Percentiles rank a stretch among this genome's conserved stretches.
These are phyloP conservation scores for Mylabris sibirica DNA, from an alignment of 2,888 invertebrate genomes.

Conservation along the genomic window DNA sequence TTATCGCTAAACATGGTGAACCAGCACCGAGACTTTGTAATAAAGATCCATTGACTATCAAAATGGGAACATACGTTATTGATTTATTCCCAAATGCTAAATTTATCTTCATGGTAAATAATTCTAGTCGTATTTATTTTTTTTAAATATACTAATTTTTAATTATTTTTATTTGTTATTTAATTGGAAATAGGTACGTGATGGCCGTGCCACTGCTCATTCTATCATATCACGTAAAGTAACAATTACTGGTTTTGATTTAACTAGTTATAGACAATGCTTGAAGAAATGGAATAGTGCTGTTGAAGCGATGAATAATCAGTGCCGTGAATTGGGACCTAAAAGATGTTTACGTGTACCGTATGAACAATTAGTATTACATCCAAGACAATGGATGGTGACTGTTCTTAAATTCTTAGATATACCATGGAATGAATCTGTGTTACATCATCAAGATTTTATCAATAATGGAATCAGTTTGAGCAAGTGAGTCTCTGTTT, in stretches of 20 bases:
- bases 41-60: slow-evolving; percentile 98
- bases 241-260: slow-evolving; percentile 81
- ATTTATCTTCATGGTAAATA: slow-evolving; percentile 85
- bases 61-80: slow-evolving; percentile 94
- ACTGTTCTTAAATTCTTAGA: slow-evolving; percentile 87
- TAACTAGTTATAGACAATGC: slow-evolving; percentile 92
- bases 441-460: slow-evolving; percentile 96
- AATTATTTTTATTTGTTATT: not conserved
- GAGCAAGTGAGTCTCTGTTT: slow-evolving; percentile 78
- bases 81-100: slow-evolving; percentile 97
- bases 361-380: slow-evolving; percentile 96
- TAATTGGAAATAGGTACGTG: slow-evolving; percentile 71
- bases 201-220: slow-evolving; percentile 98
- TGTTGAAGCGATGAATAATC: slow-evolving; percentile 91
- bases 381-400: slow-evolving; percentile 88
- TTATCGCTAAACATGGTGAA: slow-evolving; percentile 95
- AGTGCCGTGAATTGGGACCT: slow-evolving; percentile 84
- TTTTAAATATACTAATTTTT: not conserved
- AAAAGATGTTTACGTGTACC: slow-evolving; percentile 85
- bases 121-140: not conserved
- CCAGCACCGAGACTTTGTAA: slow-evolving; percentile 95
- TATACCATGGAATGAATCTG: slow-evolving; percentile 94
- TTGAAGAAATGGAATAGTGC: slow-evolving; percentile 97
- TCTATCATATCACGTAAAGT: slow-evolving; percentile 83
- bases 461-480: slow-evolving; percentile 96